Evolutionary conservation across 30 jellyfish, hydroid and myxozoan genomes (phyloP), one percentile per base, ranked within the genome.

Genomic region (Pseudorhiza aurosa): DNA sequence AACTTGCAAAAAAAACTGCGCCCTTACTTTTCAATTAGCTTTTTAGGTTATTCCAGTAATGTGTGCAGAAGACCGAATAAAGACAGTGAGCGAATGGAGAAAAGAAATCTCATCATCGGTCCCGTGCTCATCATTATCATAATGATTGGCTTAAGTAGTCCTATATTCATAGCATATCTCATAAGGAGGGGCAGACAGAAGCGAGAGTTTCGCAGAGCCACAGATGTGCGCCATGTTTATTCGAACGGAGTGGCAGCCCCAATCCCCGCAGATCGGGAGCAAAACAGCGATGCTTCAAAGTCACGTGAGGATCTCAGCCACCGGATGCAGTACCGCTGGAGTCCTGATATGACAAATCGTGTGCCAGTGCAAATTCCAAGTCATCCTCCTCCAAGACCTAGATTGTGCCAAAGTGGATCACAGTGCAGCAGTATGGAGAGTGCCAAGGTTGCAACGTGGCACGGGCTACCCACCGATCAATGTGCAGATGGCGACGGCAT

Each of bases 391-490:
- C 85, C 85, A 28, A 45, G 85, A 70, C 85, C 89, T 15, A 68
- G 56, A 25, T 49, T 18, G 3, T 14, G 74, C 21, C 81, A 33
- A 0, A 24, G 44, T 4, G 74, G 25, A 28, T 57, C 88, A n/a
- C 59, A 53, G 82, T 50, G 31, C 29, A 58, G 68, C 35, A 77
- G 89, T 46, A 19, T 50, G 27, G 82, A 62, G 21, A 62, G 89
- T 31, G 43, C 49, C 15, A 46, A 39, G 57, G 31, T 74, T 26
- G 7, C 72, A 2, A 79, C 92, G 0, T 81, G 92, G 92, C 92
- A 81, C 49, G 92, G 92, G 12, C 81, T 81, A 65, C 92, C 92
- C 24, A 65, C 49, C 27, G 65, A 68, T n/a, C 92, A 81, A 30
- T 81, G 92, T 42, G 83, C 77, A 1, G 85, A 67, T 32, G 50